Evolutionary conservation across 2,113 vertebrate species (phyloP).

Genomic region (Nesogale talazaci): DNA sequence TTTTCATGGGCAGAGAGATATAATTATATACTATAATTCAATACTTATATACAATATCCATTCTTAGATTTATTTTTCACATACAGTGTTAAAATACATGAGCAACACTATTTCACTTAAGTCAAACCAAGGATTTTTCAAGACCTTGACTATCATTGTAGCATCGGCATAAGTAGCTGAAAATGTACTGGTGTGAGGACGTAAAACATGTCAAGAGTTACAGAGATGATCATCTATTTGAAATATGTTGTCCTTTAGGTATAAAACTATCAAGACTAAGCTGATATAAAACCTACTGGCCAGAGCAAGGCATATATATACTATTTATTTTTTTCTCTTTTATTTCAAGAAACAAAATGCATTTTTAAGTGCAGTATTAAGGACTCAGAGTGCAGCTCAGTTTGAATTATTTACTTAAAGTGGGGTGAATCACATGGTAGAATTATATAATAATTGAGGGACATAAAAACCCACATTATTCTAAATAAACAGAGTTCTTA

Average conservation of each 20-base stretch:
- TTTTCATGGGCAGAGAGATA: conserved; percentile 7
- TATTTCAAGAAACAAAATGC: conserved; percentile 53
- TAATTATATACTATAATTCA: not conserved
- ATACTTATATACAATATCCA: not conserved
- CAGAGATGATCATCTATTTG: conserved; percentile 59
- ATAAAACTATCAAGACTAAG: conserved; percentile 75
- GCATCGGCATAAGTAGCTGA: conserved; percentile 49
- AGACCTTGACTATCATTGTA: conserved; percentile 59
- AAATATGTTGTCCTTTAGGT: conserved; percentile 52
- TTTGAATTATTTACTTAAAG: conserved; percentile 32
- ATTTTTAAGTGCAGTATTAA: conserved; percentile 56
- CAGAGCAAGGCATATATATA: not conserved
- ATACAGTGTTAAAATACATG: conserved; percentile 40
- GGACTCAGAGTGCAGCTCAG: conserved; percentile 35
- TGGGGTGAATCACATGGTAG: not conserved
- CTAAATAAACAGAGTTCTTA: not conserved
- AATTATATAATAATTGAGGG: not conserved
- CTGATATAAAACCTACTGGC: conserved; percentile 59
- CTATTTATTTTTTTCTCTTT: conserved; percentile 42
- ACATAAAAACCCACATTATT: not conserved
- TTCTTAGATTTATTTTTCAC: conserved; percentile 29
- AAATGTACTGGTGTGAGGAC: conserved; percentile 25
- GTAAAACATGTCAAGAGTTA: conserved; percentile 64
- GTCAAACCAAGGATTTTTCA: conserved; percentile 66
- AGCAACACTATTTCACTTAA: conserved; percentile 67